These are phyloP conservation scores for Clarias fuscus DNA, from an alignment of 2,797 vertebrate species.

Conservation along the genomic window DNA sequence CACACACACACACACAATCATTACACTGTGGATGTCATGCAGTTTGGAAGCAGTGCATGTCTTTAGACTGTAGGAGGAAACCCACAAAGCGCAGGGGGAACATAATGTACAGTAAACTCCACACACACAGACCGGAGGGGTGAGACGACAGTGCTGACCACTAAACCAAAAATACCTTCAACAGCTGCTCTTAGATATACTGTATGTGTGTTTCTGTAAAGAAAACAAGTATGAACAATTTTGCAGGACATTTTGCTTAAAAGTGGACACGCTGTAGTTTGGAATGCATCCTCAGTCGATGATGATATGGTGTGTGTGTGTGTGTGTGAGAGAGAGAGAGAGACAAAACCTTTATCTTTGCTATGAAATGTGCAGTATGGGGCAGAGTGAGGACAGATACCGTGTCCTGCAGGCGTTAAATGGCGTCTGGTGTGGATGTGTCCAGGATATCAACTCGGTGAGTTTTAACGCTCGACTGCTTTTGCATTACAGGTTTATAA, in stretches of 20 bases:
- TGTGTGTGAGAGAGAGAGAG: not conserved
- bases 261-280: not conserved
- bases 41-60: too few relatives aligned
- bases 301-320: not conserved
- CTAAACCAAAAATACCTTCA: not conserved
- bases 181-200: not conserved
- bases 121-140: too few relatives aligned
- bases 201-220: not conserved
- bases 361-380: not conserved
- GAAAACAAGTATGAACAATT: too few relatives aligned
- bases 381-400: not conserved
- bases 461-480: slow-evolving; percentile 27
- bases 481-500: slow-evolving; percentile 14
- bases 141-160: too few relatives aligned
- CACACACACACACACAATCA: too few relatives aligned
- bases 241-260: too few relatives aligned
- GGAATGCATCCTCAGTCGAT: not conserved
- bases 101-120: too few relatives aligned
- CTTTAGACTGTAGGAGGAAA: too few relatives aligned
- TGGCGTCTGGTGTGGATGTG: not conserved
- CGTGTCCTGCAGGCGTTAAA: not conserved
- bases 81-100: too few relatives aligned
- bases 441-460: not conserved
- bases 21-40: too few relatives aligned
- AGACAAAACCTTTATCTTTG: not conserved